Conservation (phyloP, 2,797 vertebrate species). For the Podarcis siculus region DNA sequence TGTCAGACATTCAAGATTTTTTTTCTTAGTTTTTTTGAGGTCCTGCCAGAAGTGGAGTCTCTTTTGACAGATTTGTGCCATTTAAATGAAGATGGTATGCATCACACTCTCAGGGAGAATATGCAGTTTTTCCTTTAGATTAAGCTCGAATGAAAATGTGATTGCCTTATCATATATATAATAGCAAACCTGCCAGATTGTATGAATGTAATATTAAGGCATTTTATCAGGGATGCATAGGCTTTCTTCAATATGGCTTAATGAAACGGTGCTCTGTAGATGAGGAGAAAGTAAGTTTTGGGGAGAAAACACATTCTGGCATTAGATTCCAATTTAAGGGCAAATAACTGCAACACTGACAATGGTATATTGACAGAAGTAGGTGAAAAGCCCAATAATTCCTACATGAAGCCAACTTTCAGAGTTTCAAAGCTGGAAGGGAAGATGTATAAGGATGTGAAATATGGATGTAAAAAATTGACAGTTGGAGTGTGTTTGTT, state of each 20-base stretch:
- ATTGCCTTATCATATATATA: neutral
- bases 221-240: neutral
- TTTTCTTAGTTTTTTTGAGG: neutral
- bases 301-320: neutral
- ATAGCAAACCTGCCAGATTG: neutral
- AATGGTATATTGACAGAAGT: neutral
- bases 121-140: conserved; percentile 7
- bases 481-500: no score
- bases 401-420: neutral
- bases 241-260: neutral
- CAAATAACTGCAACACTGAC: neutral
- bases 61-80: conserved; percentile 6
- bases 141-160: conserved; percentile 4
- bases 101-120: neutral
- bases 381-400: neutral
- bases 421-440: neutral
- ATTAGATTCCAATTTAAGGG: neutral
- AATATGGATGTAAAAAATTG: neutral
- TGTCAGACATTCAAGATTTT: conserved; percentile 20
- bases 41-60: conserved; percentile 1
- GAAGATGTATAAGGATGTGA: neutral
- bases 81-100: neutral
- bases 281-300: neutral
- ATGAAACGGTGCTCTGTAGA: neutral
- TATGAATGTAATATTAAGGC: neutral